phyloP scores from a whole-genome alignment of 2,113 vertebrate genomes.

The Hemiprocne comata region DNA sequence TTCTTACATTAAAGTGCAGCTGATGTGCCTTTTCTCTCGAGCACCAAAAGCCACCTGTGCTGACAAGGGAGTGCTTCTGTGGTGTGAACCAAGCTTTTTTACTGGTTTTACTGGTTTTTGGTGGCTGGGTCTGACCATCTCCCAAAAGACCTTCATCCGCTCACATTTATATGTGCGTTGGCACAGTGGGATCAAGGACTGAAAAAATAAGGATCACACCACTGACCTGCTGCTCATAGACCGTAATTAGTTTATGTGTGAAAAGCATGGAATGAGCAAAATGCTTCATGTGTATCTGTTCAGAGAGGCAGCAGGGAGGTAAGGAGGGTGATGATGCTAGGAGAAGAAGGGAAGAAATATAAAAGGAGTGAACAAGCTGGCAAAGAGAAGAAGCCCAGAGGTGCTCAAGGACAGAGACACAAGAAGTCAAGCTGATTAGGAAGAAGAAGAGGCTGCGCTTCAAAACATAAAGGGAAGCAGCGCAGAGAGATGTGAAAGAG shows the following conservation, averaged over 20 bases:
- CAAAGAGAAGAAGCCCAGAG: not conserved
- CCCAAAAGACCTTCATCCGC: not conserved
- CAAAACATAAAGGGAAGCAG: not conserved
- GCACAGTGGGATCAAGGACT: not conserved
- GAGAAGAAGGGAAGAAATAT: not conserved
- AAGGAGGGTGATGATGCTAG: not conserved
- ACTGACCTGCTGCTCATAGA: not conserved
- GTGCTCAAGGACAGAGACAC: not conserved
- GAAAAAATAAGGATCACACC: not conserved
- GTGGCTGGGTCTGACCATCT: not conserved
- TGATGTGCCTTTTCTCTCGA: fast-evolving
- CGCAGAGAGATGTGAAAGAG: not conserved
- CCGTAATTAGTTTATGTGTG: not conserved
- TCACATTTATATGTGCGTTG: fast-evolving
- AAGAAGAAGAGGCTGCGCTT: not conserved
- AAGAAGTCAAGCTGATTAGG: not conserved
- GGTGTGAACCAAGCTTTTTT: not conserved
- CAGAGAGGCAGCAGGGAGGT: not conserved
- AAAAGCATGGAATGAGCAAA: not conserved
- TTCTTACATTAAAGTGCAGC: not conserved
- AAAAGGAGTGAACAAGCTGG: not conserved
- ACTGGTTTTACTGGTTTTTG: not conserved
- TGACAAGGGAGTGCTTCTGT: not conserved
- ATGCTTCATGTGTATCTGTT: not conserved
- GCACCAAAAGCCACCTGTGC: not conserved